Conservation (phyloP, 1,140 invertebrate genomes). For the Euschistus heros region DNA sequence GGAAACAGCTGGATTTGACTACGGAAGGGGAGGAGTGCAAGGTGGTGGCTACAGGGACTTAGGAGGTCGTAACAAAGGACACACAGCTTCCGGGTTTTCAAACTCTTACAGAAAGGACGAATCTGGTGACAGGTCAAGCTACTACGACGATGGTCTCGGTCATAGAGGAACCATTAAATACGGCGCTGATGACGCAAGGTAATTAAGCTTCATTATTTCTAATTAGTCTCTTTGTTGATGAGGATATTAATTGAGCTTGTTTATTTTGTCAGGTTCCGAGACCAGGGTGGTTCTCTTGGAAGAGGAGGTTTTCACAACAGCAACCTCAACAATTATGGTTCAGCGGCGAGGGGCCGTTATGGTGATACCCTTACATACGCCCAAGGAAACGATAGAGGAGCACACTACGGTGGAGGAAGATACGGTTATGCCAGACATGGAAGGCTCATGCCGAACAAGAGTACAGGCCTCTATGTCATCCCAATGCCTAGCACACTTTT, state of each 20-base stretch:
- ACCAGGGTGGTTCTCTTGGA: conserved; percentile 29
- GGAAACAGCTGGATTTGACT: conserved; percentile 28
- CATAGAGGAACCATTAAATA: conserved; percentile 30
- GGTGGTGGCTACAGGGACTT: conserved; percentile 29
- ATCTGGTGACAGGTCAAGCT: conserved; percentile 31
- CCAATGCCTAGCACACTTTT: conserved; percentile 27
- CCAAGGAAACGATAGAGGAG: conserved; percentile 4
- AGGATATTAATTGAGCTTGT: too few species aligned
- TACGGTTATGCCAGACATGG: not conserved
- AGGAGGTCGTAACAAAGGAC: conserved; percentile 32
- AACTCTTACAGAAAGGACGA: conserved; percentile 33
- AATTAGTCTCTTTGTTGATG: not conserved
- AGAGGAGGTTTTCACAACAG: conserved; percentile 30
- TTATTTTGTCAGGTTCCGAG: conserved; percentile 23
- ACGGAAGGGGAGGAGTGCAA: conserved; percentile 26
- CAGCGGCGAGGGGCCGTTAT: conserved; percentile 28
- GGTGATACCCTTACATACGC: conserved; percentile 20
- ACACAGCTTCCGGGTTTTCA: conserved; percentile 31
- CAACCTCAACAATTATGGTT: conserved; percentile 27
- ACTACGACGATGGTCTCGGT: conserved; percentile 33
- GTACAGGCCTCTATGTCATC: conserved; percentile 25
- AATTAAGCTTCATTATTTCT: not conserved
- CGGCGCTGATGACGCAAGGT: conserved; percentile 30
- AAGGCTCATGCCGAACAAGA: conserved; percentile 11
- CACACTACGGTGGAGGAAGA: conserved; percentile 12